Evolutionary conservation across 2,888 invertebrate genomes (phyloP).

Genomic region (Synergus gifuensis): DNA sequence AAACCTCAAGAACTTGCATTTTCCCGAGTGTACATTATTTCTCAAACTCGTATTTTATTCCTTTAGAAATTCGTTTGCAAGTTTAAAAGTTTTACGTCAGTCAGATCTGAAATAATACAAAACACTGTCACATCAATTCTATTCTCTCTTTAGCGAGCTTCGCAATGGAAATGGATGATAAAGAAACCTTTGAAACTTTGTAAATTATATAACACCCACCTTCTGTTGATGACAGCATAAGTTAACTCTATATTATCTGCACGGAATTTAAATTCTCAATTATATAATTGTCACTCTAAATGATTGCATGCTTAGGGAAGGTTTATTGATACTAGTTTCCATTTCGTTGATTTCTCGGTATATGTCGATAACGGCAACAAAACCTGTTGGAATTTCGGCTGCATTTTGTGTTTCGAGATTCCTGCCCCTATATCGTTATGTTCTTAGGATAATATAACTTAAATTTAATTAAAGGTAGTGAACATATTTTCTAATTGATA

Average conservation of each 20-base stretch:
- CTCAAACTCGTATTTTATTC: slow-evolving; percentile 6
- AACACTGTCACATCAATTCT: not conserved
- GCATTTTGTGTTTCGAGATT: not conserved
- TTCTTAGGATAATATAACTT: too few species aligned
- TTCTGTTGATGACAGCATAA: not conserved
- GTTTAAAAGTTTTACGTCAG: not conserved
- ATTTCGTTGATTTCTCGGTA: not conserved
- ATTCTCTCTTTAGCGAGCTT: not conserved
- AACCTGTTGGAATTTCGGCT: not conserved
- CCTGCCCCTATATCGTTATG: not conserved
- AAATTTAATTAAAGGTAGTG: too few species aligned
- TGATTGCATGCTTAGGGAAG: too few species aligned
- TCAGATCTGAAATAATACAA: slow-evolving; percentile 1
- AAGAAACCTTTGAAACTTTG: slow-evolving; percentile 21
- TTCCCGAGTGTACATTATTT: not conserved
- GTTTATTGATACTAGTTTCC: not conserved
- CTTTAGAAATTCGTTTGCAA: not conserved
- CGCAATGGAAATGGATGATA: slow-evolving; percentile 13
- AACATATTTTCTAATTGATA: too few species aligned
- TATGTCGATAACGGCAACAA: slow-evolving; percentile 17
- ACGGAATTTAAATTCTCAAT: too few species aligned
- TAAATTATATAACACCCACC: slow-evolving; percentile 4
- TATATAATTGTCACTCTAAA: too few species aligned
- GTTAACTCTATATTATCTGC: too few species aligned
- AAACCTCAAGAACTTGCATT: not conserved